phyloP scores from a whole-genome alignment of 2,888 invertebrate genomes.

The Suillia variegata region DNA sequence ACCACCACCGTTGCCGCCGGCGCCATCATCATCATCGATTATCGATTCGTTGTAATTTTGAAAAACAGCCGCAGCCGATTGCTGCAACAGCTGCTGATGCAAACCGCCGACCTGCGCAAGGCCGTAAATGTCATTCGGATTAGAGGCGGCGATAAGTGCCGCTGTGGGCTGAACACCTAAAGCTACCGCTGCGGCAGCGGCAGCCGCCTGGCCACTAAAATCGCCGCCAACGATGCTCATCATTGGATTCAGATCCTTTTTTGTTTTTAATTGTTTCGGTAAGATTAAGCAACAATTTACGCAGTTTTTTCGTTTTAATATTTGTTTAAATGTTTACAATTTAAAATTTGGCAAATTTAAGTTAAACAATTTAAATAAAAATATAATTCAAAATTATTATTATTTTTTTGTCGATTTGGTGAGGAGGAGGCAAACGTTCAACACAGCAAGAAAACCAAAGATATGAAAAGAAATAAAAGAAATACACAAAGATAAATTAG shows the following conservation, averaged over 20 bases:
- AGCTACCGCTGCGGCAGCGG: conserved; percentile 48
- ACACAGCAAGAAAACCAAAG: conserved; percentile 39
- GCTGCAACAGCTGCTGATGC: conserved; percentile 58
- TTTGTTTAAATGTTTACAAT: conserved; percentile 8
- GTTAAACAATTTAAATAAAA: background rate
- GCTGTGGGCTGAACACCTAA: conserved; percentile 53
- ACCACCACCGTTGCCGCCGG: conserved; percentile 26
- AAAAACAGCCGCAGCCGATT: conserved; percentile 55
- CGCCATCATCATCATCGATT: conserved; percentile 43
- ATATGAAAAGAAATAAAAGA: conserved; percentile 32
- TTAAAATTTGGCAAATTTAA: background rate
- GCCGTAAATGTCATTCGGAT: conserved; percentile 56
- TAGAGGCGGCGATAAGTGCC: conserved; percentile 50
- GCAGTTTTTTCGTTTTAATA: conserved; percentile 4
- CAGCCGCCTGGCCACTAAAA: conserved; percentile 58
- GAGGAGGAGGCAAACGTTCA: conserved; percentile 36
- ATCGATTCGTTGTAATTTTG: conserved; percentile 56
- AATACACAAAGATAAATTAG: conserved; percentile 23
- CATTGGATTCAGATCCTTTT: conserved; percentile 62
- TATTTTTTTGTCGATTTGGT: conserved; percentile 21
- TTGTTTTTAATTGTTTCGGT: conserved; percentile 5
- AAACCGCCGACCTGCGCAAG: conserved; percentile 57
- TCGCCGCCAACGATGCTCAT: conserved; percentile 62
- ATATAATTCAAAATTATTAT: conserved; percentile 14
- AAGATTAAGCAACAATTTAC: conserved; percentile 6